These are phyloP conservation scores for Chitala chitala DNA, from an alignment of 2,113 vertebrate species.

Conservation along the genomic window DNA sequence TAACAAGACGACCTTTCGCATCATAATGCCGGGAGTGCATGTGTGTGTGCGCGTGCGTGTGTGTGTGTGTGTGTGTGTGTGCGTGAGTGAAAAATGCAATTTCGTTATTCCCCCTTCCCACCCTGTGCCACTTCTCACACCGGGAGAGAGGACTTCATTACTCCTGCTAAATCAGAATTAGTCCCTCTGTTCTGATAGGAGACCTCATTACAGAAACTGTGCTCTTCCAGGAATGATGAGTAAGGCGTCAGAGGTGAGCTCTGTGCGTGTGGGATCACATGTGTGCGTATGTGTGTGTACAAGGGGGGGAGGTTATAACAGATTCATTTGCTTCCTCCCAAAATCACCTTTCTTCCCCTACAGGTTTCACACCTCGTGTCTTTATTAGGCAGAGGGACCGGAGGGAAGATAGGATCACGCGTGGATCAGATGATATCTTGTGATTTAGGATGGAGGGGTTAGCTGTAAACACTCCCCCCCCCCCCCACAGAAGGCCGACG, in stretches of 20 bases:
- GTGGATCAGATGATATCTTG: not conserved
- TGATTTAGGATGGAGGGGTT: constrained; percentile 22
- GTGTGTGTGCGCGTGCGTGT: not conserved
- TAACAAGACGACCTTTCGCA: constrained; percentile 95
- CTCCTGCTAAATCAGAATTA: constrained; percentile 99
- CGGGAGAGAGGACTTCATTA: constrained; percentile 99
- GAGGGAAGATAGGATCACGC: too few relatives aligned
- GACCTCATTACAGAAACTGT: constrained; percentile 99
- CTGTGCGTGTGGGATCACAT: too few relatives aligned
- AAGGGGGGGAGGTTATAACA: constrained; percentile 68
- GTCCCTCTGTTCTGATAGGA: constrained; percentile 97
- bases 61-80: constrained; percentile 23
- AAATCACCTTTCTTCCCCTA: constrained; percentile 47
- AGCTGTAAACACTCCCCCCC: not conserved
- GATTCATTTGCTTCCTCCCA: constrained; percentile 79
- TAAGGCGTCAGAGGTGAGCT: constrained; percentile 79
- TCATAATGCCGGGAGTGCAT: constrained; percentile 67
- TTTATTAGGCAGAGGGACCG: constrained; percentile 63
- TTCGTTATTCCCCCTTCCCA: constrained; percentile 66
- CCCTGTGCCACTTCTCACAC: constrained; percentile 96
- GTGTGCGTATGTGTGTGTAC: too few relatives aligned
- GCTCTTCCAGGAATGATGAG: constrained; percentile 93
- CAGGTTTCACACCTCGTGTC: constrained; percentile 73
- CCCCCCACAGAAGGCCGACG: too few relatives aligned
- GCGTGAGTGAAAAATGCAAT: not conserved